These are phyloP conservation scores for Anthopleura sola DNA, from an alignment of 64 coral and sea anemone genomes.

Conservation along the genomic window DNA sequence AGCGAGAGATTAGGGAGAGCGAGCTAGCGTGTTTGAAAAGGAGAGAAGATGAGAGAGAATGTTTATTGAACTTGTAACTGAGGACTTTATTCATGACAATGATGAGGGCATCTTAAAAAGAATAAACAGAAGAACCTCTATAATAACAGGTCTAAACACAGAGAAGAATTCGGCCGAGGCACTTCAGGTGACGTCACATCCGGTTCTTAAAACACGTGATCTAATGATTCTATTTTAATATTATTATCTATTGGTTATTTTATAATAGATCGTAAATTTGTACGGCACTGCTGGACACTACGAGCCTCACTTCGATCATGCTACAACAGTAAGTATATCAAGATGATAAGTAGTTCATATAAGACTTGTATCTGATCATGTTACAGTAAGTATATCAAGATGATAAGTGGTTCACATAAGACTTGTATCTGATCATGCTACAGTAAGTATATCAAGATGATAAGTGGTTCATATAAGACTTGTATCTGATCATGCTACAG, in stretches of 20 bases:
- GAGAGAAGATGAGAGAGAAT: no score
- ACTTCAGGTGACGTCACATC: slow-evolving; percentile 36
- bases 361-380: no score
- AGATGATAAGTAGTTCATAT: no score
- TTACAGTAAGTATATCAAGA: no score
- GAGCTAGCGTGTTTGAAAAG: no score
- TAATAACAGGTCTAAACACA: slow-evolving; percentile 36
- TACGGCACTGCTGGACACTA: slow-evolving; percentile 61
- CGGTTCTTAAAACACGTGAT: not conserved
- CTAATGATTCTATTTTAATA: not conserved
- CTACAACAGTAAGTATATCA: slow-evolving; percentile 32
- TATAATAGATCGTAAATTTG: slow-evolving; percentile 49
- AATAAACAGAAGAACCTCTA: slow-evolving; percentile 25
- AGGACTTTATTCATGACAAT: slow-evolving; percentile 22
- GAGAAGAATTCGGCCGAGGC: slow-evolving; percentile 24
- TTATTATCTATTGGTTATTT: not conserved
- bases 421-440: no score
- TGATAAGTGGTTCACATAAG: no score
- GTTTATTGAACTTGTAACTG: no score
- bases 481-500: no score
- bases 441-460: no score
- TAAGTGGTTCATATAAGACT: no score
- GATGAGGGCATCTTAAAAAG: slow-evolving; percentile 32
- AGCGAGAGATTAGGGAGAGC: no score
- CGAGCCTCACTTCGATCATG: slow-evolving; percentile 66